A percentile compares a stretch with the other conserved stretches of the same genome.
Evolutionary conservation across 2,888 invertebrate species (phyloP).

Genomic region (Agriopis marginaria): DNA sequence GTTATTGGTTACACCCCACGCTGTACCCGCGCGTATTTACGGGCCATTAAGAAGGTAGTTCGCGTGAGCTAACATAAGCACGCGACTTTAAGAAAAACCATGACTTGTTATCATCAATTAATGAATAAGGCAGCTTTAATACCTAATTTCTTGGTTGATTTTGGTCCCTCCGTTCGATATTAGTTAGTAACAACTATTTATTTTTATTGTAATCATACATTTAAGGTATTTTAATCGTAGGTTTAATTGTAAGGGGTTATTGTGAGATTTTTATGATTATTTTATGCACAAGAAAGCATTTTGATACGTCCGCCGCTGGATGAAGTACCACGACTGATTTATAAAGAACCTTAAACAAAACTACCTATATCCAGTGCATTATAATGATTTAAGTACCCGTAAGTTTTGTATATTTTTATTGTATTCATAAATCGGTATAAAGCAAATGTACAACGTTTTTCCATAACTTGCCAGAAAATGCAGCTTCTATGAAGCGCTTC

Average conservation of each 20-base stretch:
- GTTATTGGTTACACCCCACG: too few relatives aligned
- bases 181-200: conserved; percentile 74
- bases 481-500: conserved; percentile 80
- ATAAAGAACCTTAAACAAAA: conserved; percentile 66
- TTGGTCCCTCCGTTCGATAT: conserved; percentile 74
- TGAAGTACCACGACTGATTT: conserved; percentile 63
- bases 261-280: conserved; percentile 66
- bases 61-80: not conserved
- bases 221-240: conserved; percentile 49
- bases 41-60: not conserved
- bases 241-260: conserved; percentile 55
- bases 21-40: not conserved
- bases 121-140: conserved; percentile 59
- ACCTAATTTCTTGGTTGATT: conserved; percentile 53
- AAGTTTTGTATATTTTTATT: conserved; percentile 75
- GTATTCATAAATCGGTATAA: conserved; percentile 48
- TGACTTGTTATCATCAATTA: conserved; percentile 37
- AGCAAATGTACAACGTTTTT: conserved; percentile 70
- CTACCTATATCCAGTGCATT: conserved; percentile 80
- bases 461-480: conserved; percentile 69
- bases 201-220: conserved; percentile 61
- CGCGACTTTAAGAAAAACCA: conserved; percentile 42
- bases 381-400: conserved; percentile 75
- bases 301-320: conserved; percentile 62
- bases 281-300: conserved; percentile 79